These are phyloP conservation scores for Acanthurus leucopareius DNA, from an alignment of 2,797 vertebrate species.

Conservation along the genomic window DNA sequence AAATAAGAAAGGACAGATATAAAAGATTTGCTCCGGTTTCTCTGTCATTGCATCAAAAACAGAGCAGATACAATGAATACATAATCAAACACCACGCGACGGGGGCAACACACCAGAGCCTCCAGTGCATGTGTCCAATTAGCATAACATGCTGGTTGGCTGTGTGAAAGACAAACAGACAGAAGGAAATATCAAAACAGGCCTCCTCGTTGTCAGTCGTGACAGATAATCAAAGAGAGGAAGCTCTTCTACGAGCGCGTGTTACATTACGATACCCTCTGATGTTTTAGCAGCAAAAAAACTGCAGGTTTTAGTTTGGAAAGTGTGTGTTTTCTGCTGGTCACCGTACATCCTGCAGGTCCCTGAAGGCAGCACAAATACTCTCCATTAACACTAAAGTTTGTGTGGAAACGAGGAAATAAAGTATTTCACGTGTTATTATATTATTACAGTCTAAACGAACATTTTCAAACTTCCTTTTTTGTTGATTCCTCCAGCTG, in stretches of 20 bases:
- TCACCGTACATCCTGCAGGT: constrained; percentile 26
- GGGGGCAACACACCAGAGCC: constrained; percentile 52
- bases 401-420: neutral
- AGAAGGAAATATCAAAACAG: constrained; percentile 69
- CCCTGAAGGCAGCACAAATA: constrained; percentile 24
- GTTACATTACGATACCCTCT: constrained; percentile 37
- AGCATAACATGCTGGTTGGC: constrained; percentile 66
- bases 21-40: constrained; percentile 5
- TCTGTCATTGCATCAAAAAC: constrained; percentile 35
- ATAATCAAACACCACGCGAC: constrained; percentile 57
- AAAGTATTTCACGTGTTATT: neutral
- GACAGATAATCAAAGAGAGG: constrained; percentile 64
- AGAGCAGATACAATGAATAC: constrained; percentile 48
- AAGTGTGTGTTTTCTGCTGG: constrained; percentile 31
- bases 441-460: too few species aligned
- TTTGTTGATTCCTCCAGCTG: constrained; percentile 13
- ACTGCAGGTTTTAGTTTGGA: neutral
- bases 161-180: constrained; percentile 64
- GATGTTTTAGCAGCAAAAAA: constrained; percentile 37
- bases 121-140: constrained; percentile 68
- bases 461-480: neutral
- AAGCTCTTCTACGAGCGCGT: constrained; percentile 31
- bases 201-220: constrained; percentile 55
- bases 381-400: constrained; percentile 1
- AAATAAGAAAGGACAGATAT: neutral